Evolutionary conservation across 2,797 vertebrate genomes (phyloP).

Genomic region (Sebastes wilsoni): DNA sequence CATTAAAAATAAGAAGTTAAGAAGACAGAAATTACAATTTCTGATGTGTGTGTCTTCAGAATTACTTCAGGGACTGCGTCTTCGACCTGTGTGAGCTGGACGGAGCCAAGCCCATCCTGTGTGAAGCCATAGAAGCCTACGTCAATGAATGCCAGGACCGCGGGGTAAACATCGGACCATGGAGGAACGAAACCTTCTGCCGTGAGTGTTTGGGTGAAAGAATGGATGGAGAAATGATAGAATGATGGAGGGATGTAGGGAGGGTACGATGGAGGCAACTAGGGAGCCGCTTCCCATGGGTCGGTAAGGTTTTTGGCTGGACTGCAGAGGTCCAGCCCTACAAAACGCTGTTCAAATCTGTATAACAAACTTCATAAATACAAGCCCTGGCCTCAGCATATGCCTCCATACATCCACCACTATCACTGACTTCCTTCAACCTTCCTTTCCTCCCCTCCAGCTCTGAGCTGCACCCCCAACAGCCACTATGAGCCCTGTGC

Average conservation of each 20-base stretch:
- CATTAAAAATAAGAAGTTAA: too few species aligned
- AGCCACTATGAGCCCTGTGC: constrained; percentile 82
- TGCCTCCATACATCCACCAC: not conserved
- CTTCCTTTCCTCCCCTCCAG: constrained; percentile 45
- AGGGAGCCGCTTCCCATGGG: not conserved
- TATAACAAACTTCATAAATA: not conserved
- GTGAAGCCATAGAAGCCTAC: constrained; percentile 83
- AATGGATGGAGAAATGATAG: not conserved
- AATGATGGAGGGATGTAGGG: too few species aligned
- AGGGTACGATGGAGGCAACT: not conserved
- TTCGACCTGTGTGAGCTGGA: constrained; percentile 83
- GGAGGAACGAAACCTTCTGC: constrained; percentile 82
- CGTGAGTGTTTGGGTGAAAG: constrained; percentile 54
- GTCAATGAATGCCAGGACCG: constrained; percentile 83
- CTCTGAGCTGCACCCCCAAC: constrained; percentile 73
- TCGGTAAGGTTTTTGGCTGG: too few species aligned
- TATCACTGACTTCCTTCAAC: not conserved
- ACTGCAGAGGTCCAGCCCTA: too few species aligned
- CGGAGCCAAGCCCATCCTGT: constrained; percentile 74
- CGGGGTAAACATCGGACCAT: constrained; percentile 72
- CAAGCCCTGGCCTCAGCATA: not conserved
- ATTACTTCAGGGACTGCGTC: constrained; percentile 79
- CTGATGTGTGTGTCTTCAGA: constrained; percentile 54
- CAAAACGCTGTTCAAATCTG: not conserved
- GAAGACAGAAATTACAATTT: too few species aligned